Conservation (phyloP, 2,797 vertebrate species). For the Vespertilio murinus region DNA sequence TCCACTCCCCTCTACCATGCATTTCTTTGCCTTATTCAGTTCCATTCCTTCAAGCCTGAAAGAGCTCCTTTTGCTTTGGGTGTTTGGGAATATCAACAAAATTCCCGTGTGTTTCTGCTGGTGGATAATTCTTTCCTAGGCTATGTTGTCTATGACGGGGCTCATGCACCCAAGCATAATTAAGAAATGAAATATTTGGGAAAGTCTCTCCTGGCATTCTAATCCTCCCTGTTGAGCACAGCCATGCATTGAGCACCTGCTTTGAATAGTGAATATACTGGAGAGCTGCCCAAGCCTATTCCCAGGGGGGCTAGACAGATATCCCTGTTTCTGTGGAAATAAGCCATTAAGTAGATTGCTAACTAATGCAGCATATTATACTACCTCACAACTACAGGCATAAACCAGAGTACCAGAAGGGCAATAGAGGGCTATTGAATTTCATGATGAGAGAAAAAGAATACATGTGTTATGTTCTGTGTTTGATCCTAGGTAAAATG, state of each 20-base stretch:
- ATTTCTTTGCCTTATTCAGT: neutral
- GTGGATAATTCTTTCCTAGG: neutral
- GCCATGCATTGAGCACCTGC: neutral
- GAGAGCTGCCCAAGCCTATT: neutral
- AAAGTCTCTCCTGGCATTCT: neutral
- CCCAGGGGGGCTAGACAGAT: neutral
- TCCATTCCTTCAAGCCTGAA: neutral
- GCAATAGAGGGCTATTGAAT: neutral
- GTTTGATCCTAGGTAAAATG: neutral
- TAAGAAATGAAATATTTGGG: neutral
- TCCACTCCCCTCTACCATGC: neutral
- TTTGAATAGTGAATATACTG: neutral
- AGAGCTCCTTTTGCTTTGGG: neutral
- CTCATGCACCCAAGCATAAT: neutral
- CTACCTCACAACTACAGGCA: neutral
- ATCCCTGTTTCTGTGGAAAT: neutral
- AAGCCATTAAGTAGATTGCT: neutral
- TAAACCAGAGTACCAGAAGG: neutral
- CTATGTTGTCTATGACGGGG: too few relatives aligned
- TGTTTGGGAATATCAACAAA: neutral
- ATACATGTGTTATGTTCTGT: neutral
- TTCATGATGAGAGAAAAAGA: slow-evolving; percentile 10
- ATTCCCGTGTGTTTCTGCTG: neutral
- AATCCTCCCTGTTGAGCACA: neutral
- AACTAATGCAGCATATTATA: neutral